Evolutionary conservation across 1,140 invertebrate genomes (phyloP), one percentile per base, ranked within the genome.

Genomic region (Pseudomyrmex flavicornis): DNA sequence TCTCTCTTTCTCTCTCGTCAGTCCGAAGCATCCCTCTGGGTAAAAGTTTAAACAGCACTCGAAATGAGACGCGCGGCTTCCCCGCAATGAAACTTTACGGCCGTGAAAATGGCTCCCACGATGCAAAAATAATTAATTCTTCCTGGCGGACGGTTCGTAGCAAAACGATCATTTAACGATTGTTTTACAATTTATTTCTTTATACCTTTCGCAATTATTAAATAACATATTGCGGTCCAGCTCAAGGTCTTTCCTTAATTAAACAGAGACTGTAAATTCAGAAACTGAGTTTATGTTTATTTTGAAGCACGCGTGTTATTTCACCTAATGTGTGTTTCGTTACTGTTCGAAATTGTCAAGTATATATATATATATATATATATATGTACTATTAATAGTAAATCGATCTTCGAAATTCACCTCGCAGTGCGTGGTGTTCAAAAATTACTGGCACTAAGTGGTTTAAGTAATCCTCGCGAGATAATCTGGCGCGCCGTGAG

Each of bases 1-100:
- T 74, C 72, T 26, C 48, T n/a, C n/a, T 75, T 58, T 20, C 35
- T 13, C 13, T 52, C 13, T 13, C 68, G 5, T 35, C 35, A 35
- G 35, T 35, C 63, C n/a, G 17, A 63, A n/a, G 26, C 20, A 17
- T 46, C 82, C 61, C 82, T 59, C 58, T 46, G 75, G 66, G 50
- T 85, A 85, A 87, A 87, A 88, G 75, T 88, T 88, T 70, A 69
- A 85, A 72, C 56, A 68, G 70, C 59, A 65, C 83, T 65, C 26
- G 62, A 59, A 65, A 88, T 66, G 62, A 73, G 68, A 87, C 56
- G 69, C 80, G 48, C 63, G 56, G 70, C 75, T 87, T 87, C 69
- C 44, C 66, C 12, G 48, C 35, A 69, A 84, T 84, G 61, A 80
- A 87, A 73, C 62, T 86, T 62, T 76, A 66, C 35, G 54, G 44